A percentile compares a stretch with the other conserved stretches of the same genome.
Evolutionary conservation across 2,888 invertebrate genomes (phyloP).

Genomic region (Desoria tigrina): DNA sequence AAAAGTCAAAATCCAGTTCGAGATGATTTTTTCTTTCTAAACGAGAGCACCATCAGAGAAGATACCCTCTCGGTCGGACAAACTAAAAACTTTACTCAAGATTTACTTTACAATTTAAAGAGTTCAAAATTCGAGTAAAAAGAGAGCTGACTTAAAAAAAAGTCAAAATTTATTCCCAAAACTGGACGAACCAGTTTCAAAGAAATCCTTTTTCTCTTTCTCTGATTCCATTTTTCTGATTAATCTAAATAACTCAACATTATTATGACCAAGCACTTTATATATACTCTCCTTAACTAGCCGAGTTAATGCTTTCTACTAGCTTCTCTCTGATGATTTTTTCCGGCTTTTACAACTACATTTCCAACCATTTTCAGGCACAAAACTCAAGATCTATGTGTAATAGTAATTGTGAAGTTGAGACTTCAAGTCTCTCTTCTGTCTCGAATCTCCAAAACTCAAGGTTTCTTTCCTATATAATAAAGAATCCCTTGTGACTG

Average conservation of each 20-base stretch:
- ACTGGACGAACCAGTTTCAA: conserved; percentile 54
- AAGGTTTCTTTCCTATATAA: no score
- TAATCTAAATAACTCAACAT: conserved; percentile 45
- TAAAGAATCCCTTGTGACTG: conserved; percentile 2
- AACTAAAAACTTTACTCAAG: background rate
- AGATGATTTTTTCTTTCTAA: background rate
- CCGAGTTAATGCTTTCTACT: no score
- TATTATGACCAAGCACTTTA: no score
- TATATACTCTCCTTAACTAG: no score
- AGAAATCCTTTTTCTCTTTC: conserved; percentile 31
- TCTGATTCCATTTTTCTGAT: conserved; percentile 49
- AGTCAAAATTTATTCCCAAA: conserved; percentile 53
- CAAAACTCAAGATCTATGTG: no score
- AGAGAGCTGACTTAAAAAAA: conserved; percentile 12
- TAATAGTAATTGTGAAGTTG: no score
- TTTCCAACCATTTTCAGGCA: no score
- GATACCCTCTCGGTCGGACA: background rate
- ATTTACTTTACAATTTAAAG: background rate
- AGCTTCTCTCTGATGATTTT: no score
- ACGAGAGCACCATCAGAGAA: conserved; percentile 14
- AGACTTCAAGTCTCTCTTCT: no score
- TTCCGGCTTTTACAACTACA: no score
- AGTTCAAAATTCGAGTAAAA: background rate
- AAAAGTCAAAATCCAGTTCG: no score
- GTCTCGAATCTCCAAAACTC: no score